A percentile compares a stretch with the other conserved stretches of the same genome.
phyloP scores from a whole-genome alignment of 2,888 invertebrate species.

The Plemyria rubiginata region DNA sequence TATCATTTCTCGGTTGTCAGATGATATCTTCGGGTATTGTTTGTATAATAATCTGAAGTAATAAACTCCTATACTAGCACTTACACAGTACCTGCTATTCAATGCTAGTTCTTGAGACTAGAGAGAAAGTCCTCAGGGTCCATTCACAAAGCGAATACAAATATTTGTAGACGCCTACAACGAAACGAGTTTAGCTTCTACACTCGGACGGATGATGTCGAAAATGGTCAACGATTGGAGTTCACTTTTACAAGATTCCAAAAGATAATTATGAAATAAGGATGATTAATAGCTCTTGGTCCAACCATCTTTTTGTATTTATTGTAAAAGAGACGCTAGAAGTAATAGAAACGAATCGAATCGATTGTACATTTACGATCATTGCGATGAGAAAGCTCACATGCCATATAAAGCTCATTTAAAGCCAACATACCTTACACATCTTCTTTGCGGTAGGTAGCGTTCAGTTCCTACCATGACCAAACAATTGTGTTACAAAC shows the following conservation, averaged over 20 bases:
- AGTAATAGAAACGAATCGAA: too few relatives aligned
- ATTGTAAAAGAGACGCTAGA: too few relatives aligned
- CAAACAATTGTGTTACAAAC: too few relatives aligned
- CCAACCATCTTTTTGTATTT: too few relatives aligned
- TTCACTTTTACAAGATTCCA: slow-evolving; percentile 6
- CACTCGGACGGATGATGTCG: slow-evolving; percentile 52
- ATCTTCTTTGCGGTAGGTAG: too few relatives aligned
- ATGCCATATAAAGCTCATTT: too few relatives aligned
- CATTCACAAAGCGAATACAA: slow-evolving; percentile 84
- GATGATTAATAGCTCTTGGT: not conserved
- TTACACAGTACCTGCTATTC: slow-evolving; percentile 1
- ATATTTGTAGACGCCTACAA: slow-evolving; percentile 81
- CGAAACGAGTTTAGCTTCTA: slow-evolving; percentile 79
- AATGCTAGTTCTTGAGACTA: slow-evolving; percentile 67
- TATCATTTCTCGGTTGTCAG: not conserved
- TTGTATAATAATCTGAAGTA: not conserved
- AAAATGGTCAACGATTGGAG: slow-evolving; percentile 10
- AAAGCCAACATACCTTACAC: too few relatives aligned
- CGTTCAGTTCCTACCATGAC: too few relatives aligned
- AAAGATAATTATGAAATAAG: slow-evolving; percentile 1
- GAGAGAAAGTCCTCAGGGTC: slow-evolving; percentile 81
- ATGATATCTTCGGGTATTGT: not conserved
- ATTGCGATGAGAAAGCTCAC: too few relatives aligned
- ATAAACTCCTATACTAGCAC: slow-evolving; percentile 3
- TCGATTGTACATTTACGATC: too few relatives aligned